These are phyloP conservation scores for Sogatella furcifera DNA, from an alignment of 1,140 invertebrate genomes.

Conservation along the genomic window DNA sequence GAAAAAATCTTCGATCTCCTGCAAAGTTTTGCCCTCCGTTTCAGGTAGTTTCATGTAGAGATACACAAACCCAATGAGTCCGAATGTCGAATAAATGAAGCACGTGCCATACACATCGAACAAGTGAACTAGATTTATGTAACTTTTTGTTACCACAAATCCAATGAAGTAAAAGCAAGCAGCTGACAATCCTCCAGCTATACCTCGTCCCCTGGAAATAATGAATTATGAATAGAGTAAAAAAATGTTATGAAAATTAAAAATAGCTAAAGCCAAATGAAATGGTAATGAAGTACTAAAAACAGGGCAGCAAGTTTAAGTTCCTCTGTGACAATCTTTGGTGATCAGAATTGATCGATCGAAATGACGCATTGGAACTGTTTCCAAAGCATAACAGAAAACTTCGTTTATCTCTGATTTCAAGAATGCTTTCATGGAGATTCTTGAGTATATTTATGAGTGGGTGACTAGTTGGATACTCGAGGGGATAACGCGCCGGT, in stretches of 20 bases:
- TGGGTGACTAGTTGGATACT: no score
- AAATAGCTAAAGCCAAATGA: slow-evolving; percentile 3
- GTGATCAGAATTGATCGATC: no score
- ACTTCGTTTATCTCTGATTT: no score
- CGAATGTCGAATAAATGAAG: slow-evolving; percentile 17
- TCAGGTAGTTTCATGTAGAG: slow-evolving; percentile 22
- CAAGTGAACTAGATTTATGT: slow-evolving; percentile 11
- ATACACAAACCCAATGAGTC: slow-evolving; percentile 18
- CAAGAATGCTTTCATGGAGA: no score
- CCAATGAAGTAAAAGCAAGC: slow-evolving; percentile 15
- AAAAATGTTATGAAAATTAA: no score
- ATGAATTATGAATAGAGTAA: not conserved
- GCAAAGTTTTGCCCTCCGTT: slow-evolving; percentile 22
- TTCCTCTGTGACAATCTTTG: no score
- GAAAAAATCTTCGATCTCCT: slow-evolving; percentile 22
- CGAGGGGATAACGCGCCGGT: no score
- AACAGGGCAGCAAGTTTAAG: not conserved
- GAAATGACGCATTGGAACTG: no score
- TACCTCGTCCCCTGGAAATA: slow-evolving; percentile 18
- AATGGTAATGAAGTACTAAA: no score
- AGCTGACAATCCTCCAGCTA: slow-evolving; percentile 16
- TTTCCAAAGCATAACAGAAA: no score
- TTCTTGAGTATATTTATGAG: no score
- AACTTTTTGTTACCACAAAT: slow-evolving; percentile 23
- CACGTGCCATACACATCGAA: slow-evolving; percentile 17